phyloP scores from a whole-genome alignment of 2,113 vertebrate genomes.

The Cichladusa arquata region DNA sequence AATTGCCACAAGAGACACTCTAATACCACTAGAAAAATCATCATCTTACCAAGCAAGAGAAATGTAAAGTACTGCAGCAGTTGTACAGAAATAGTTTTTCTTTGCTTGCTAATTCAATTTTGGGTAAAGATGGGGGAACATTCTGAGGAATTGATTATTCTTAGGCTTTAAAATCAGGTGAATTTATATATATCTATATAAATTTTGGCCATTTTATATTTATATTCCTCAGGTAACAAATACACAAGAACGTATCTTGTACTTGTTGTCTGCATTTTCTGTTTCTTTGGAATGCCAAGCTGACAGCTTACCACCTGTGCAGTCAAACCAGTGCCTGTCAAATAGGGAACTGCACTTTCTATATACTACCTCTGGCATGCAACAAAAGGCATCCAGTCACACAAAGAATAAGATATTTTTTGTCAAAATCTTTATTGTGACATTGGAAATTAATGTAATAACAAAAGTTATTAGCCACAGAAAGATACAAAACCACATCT shows the following conservation, averaged over 20 bases:
- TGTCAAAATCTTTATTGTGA: neutral
- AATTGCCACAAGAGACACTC: conserved; percentile 64
- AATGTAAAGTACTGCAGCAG: neutral
- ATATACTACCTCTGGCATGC: neutral
- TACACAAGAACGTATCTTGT: accelerated
- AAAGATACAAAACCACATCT: neutral
- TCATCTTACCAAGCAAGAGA: neutral
- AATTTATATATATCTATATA: neutral
- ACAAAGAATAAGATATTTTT: neutral
- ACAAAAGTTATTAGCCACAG: neutral
- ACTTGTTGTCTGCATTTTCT: neutral
- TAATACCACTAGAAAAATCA: conserved; percentile 47
- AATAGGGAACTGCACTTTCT: neutral
- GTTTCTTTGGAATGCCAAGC: neutral
- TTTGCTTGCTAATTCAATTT: neutral
- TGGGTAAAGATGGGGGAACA: neutral
- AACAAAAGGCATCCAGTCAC: neutral
- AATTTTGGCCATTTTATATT: neutral
- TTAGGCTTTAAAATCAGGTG: neutral
- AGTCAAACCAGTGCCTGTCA: neutral
- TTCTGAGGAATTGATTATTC: neutral
- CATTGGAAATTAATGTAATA: neutral
- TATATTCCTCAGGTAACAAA: neutral
- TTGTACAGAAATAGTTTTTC: neutral
- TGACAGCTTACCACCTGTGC: neutral